phyloP scores from a whole-genome alignment of 2,113 vertebrate genomes.

The human (Homo sapiens) region DNA sequence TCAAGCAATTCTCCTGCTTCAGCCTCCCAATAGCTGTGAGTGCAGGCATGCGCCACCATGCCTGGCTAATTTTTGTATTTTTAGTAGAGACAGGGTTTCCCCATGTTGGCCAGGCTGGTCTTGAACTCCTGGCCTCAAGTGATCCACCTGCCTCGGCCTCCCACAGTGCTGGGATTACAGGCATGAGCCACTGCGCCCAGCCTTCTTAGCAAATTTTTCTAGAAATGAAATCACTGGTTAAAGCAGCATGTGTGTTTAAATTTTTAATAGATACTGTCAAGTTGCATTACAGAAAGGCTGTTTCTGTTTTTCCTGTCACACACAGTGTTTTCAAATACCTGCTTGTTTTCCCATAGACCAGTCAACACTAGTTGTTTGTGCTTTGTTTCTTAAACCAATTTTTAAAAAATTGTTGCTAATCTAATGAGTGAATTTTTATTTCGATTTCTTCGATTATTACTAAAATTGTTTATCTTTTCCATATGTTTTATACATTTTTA shows the following conservation, averaged over 20 bases:
- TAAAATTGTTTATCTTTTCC: neutral
- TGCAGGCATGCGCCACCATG: too few relatives aligned
- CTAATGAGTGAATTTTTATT: neutral
- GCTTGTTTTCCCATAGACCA: neutral
- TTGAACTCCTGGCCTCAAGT: too few relatives aligned
- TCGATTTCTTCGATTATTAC: neutral
- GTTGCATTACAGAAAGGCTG: neutral
- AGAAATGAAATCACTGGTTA: neutral
- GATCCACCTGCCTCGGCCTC: too few relatives aligned
- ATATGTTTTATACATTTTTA: neutral
- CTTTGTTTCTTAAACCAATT: neutral
- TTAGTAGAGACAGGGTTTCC: too few relatives aligned
- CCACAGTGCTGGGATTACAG: too few relatives aligned
- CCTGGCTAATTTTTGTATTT: too few relatives aligned
- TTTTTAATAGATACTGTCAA: neutral
- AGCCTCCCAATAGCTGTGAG: too few relatives aligned
- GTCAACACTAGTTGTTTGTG: neutral
- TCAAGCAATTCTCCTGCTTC: too few relatives aligned
- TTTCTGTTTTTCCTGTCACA: neutral
- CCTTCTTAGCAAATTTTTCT: neutral
- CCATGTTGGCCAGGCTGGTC: too few relatives aligned
- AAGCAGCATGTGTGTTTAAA: neutral
- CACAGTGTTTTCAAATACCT: neutral
- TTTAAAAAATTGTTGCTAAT: neutral
- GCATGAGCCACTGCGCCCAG: too few relatives aligned